These are phyloP conservation scores for Hesperia comma DNA, from an alignment of 2,888 invertebrate species.

Conservation along the genomic window DNA sequence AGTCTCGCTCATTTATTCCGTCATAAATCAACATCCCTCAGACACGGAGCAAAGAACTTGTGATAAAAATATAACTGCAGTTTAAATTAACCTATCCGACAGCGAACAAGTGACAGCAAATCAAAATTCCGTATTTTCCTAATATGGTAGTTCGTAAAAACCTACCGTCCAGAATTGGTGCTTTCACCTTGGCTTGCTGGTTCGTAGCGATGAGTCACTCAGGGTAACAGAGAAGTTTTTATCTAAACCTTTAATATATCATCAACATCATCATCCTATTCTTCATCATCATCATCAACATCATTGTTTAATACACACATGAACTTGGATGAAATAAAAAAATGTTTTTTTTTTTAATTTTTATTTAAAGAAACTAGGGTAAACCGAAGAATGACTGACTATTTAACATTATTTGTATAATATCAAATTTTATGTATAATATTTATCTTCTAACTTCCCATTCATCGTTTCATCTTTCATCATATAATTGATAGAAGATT, in stretches of 20 bases:
- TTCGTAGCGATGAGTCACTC: not conserved
- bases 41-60: not conserved
- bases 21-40: not conserved
- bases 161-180: constrained; percentile 6
- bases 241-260: not conserved
- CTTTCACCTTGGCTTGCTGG: constrained; percentile 11
- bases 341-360: too few relatives aligned
- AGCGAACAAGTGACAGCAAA: constrained; percentile 2
- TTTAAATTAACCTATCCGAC: constrained; percentile 7
- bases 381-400: too few relatives aligned
- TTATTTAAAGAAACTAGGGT: too few relatives aligned
- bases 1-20: not conserved
- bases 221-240: not conserved
- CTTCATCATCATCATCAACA: not conserved
- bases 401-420: too few relatives aligned
- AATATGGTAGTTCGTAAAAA: not conserved
- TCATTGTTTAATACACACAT: too few relatives aligned
- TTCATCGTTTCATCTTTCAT: too few relatives aligned
- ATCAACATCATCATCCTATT: not conserved
- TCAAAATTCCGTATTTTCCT: constrained; percentile 13
- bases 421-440: too few relatives aligned
- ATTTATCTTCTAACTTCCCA: too few relatives aligned
- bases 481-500: too few relatives aligned
- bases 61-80: not conserved
- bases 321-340: too few relatives aligned